Conservation (phyloP, 2,797 vertebrate species). For the Megalops cyprinoides region DNA sequence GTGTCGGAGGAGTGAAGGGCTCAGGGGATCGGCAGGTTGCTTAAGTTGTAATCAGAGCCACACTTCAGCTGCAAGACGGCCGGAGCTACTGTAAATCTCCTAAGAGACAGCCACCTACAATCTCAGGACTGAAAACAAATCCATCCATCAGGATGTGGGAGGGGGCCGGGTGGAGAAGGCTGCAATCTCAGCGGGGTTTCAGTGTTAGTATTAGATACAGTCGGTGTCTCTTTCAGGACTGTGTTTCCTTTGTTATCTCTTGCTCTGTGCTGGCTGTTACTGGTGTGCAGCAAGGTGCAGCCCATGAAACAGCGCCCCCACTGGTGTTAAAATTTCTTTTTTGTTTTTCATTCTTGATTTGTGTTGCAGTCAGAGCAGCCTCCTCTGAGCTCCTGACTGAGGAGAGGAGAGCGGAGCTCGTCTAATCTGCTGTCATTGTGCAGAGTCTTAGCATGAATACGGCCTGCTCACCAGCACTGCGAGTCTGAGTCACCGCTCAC, state of each 20-base stretch:
- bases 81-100: conserved; percentile 62
- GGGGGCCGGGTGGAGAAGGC: neutral
- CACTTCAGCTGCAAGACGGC: conserved; percentile 41
- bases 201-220: too few relatives aligned
- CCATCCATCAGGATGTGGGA: neutral
- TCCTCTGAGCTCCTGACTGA: neutral
- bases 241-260: neutral
- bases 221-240: neutral
- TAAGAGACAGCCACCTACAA: conserved; percentile 46
- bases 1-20: conserved; percentile 69
- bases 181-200: too few relatives aligned
- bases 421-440: conserved; percentile 3
- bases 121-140: conserved; percentile 10
- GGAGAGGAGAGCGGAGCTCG: neutral
- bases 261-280: neutral
- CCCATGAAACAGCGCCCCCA: neutral
- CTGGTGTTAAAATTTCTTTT: neutral
- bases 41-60: conserved; percentile 56
- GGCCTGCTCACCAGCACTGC: neutral
- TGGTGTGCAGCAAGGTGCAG: neutral
- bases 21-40: conserved; percentile 63
- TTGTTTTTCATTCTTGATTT: conserved; percentile 51
- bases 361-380: neutral
- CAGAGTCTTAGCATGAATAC: too few relatives aligned
- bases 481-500: neutral